phyloP scores from a whole-genome alignment of 1,140 invertebrate genomes.

The Charaxes varanes region DNA sequence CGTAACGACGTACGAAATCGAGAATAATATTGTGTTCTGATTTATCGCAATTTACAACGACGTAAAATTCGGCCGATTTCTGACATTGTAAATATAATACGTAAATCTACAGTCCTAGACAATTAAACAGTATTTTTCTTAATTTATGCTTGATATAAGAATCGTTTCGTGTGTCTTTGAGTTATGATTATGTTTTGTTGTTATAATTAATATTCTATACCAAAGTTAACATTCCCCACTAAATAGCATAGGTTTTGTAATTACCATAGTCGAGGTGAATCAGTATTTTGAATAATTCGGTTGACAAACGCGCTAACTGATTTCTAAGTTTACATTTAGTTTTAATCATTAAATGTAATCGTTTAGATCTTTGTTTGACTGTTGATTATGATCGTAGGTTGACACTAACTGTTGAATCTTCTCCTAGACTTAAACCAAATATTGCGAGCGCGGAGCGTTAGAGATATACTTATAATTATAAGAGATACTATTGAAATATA shows the following conservation, averaged over 20 bases:
- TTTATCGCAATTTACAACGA: conserved; percentile 10
- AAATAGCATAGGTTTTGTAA: conserved; percentile 62
- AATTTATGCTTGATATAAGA: conserved; percentile 70
- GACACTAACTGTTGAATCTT: conserved; percentile 66
- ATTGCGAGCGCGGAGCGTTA: conserved; percentile 68
- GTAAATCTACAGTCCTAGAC: conserved; percentile 48
- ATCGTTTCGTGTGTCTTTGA: conserved; percentile 61
- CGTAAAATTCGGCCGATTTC: conserved; percentile 2
- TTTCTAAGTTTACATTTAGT: conserved; percentile 69
- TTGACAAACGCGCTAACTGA: conserved; percentile 45
- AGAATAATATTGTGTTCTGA: too few species aligned
- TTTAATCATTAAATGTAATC: conserved; percentile 57
- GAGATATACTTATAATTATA: conserved; percentile 56
- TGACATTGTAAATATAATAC: conserved; percentile 60
- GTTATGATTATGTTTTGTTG: conserved; percentile 69
- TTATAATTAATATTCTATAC: conserved; percentile 73
- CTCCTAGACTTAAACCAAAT: conserved; percentile 71
- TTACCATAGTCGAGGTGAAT: conserved; percentile 49
- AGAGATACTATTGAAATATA: conserved; percentile 73
- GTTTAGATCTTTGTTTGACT: conserved; percentile 64
- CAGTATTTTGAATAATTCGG: conserved; percentile 56
- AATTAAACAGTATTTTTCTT: conserved; percentile 68
- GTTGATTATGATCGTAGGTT: conserved; percentile 55
- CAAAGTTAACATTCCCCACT: conserved; percentile 73
- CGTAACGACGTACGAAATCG: too few species aligned